phyloP scores from a whole-genome alignment of 2,888 invertebrate genomes.

The Dynastes tityus region DNA sequence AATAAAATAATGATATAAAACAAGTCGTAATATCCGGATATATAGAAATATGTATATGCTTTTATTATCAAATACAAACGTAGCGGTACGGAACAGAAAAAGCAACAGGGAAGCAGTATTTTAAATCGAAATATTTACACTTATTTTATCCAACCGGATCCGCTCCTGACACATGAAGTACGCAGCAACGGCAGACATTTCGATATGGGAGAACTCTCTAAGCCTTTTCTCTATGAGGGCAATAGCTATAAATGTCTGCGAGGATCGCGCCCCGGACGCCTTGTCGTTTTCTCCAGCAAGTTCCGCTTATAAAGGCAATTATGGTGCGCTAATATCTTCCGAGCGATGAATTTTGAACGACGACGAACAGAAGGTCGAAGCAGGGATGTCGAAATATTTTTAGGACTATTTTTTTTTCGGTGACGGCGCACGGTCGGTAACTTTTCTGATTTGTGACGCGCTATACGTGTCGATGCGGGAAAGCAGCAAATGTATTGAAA shows the following conservation, averaged over 20 bases:
- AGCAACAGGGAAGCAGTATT: not conserved
- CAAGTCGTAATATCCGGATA: no score
- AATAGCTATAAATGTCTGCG: conserved; percentile 12
- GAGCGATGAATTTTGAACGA: conserved; percentile 42
- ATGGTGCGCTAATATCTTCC: conserved; percentile 43
- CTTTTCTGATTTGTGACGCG: conserved; percentile 10
- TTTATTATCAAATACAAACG: not conserved
- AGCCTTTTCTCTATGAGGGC: conserved; percentile 16
- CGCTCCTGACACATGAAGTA: not conserved
- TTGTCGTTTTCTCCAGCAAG: conserved; percentile 21
- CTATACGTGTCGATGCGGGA: not conserved
- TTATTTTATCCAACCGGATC: not conserved
- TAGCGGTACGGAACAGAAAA: not conserved
- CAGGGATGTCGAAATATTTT: conserved; percentile 16
- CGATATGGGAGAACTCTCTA: conserved; percentile 14
- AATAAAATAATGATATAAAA: no score
- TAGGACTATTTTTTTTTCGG: conserved; percentile 5
- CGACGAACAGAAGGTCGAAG: conserved; percentile 13
- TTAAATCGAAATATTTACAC: not conserved
- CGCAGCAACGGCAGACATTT: not conserved
- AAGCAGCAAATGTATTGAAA: conserved; percentile 30
- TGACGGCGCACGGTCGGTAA: conserved; percentile 6
- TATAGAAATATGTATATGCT: no score
- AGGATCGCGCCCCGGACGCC: conserved; percentile 1
- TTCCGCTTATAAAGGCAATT: conserved; percentile 39